A percentile compares a stretch with the other conserved stretches of the same genome.
Conservation (phyloP, 2,113 vertebrate genomes). For the Oriolus oriolus region DNA sequence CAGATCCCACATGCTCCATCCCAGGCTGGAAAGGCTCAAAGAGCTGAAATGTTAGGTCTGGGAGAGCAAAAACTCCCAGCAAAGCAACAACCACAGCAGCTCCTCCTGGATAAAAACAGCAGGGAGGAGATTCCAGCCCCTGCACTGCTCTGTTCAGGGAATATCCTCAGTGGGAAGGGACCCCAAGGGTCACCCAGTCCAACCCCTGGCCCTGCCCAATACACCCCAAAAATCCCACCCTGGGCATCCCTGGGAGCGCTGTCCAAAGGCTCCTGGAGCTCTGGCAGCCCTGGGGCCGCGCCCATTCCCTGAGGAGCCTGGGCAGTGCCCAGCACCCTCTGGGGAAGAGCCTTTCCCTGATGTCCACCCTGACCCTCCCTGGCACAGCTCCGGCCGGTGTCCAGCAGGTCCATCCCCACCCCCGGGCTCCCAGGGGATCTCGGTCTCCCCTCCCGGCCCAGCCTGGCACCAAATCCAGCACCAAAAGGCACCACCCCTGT, state of each 20-base stretch:
- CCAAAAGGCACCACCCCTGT: rapidly evolving
- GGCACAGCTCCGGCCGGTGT: background rate
- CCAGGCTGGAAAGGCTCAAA: background rate
- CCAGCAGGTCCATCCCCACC: background rate
- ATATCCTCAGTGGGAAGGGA: background rate
- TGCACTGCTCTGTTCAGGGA: background rate
- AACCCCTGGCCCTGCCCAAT: background rate
- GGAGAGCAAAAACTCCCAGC: background rate
- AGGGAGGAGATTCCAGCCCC: background rate
- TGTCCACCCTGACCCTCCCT: rapidly evolving
- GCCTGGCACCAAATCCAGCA: background rate
- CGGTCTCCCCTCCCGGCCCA: rapidly evolving
- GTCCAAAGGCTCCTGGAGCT: background rate
- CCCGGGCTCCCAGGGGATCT: background rate
- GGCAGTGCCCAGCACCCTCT: background rate
- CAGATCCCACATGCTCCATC: background rate
- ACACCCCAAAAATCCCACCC: background rate
- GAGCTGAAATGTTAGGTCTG: background rate
- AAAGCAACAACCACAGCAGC: background rate
- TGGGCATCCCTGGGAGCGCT: rapidly evolving
- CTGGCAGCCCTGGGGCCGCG: background rate
- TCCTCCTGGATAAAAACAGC: background rate
- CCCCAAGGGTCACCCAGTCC: background rate
- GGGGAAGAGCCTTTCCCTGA: background rate
- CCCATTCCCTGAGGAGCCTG: background rate